Percentiles rank a stretch among this genome's conserved stretches.
Conservation (phyloP, 2,888 invertebrate species). For the Lasius platythorax region DNA sequence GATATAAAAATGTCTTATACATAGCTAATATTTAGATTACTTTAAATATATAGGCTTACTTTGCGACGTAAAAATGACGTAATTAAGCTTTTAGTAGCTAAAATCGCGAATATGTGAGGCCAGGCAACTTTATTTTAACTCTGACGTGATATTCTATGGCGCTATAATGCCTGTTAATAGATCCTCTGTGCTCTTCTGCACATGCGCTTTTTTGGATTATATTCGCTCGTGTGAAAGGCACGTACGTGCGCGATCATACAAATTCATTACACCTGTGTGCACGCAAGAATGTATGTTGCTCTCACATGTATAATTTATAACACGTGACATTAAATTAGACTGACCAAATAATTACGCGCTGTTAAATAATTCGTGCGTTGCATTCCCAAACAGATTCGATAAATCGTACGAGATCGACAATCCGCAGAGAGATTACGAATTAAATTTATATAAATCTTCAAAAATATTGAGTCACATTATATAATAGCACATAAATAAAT, state of each 20-base stretch:
- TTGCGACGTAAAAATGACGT: not conserved
- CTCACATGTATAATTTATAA: constrained; percentile 17
- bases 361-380: constrained; percentile 59
- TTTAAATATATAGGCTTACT: not conserved
- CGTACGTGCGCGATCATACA: not conserved
- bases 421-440: not conserved
- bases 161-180: constrained; percentile 38
- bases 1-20: not conserved
- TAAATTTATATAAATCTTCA: not conserved
- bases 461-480: not conserved
- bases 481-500: not conserved
- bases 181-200: constrained; percentile 21
- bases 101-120: not conserved
- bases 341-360: constrained; percentile 68
- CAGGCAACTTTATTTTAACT: constrained; percentile 23
- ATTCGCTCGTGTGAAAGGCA: not conserved
- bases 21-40: not conserved
- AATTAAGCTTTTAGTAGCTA: constrained; percentile 12
- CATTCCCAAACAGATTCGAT: constrained; percentile 47
- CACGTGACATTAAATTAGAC: constrained; percentile 55
- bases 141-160: not conserved
- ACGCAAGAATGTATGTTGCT: not conserved
- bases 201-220: not conserved
- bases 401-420: not conserved
- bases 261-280: not conserved